phyloP scores from a whole-genome alignment of 2,113 vertebrate species.

The Oostethus manadensis region DNA sequence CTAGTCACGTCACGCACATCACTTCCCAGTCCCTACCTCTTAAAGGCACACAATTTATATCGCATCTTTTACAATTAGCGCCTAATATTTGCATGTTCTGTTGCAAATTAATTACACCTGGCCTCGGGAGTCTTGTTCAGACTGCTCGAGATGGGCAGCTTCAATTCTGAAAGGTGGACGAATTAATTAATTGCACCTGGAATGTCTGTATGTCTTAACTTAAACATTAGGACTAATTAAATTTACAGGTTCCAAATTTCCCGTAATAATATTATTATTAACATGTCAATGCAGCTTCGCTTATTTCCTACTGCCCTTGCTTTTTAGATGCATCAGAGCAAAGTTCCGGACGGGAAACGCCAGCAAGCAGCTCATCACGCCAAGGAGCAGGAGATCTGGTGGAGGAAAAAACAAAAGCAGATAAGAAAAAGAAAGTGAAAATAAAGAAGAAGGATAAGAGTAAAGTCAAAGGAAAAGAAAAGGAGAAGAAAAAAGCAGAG shows the following conservation, averaged over 20 bases:
- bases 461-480: slow-evolving; percentile 81
- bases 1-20: too few relatives aligned
- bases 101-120: slow-evolving; percentile 7
- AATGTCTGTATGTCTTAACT: too few relatives aligned
- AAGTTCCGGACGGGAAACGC: slow-evolving; percentile 84
- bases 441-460: slow-evolving; percentile 81
- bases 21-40: too few relatives aligned
- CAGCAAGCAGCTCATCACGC: slow-evolving; percentile 74
- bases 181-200: too few relatives aligned
- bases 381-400: slow-evolving; percentile 64
- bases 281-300: not conserved
- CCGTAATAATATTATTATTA: not conserved
- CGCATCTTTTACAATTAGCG: too few relatives aligned
- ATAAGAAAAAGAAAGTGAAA: slow-evolving; percentile 80
- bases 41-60: too few relatives aligned
- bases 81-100: too few relatives aligned
- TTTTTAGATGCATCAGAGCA: slow-evolving; percentile 83
- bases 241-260: not conserved
- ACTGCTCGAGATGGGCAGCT: slow-evolving; percentile 84
- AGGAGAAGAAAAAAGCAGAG: slow-evolving; percentile 84
- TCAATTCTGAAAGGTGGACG: slow-evolving; percentile 77
- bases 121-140: slow-evolving; percentile 73
- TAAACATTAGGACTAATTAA: not conserved
- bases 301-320: not conserved
- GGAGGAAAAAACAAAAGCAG: slow-evolving; percentile 65